Evolutionary conservation across 2,797 vertebrate species (phyloP).

Genomic region (Danionella dracula): DNA sequence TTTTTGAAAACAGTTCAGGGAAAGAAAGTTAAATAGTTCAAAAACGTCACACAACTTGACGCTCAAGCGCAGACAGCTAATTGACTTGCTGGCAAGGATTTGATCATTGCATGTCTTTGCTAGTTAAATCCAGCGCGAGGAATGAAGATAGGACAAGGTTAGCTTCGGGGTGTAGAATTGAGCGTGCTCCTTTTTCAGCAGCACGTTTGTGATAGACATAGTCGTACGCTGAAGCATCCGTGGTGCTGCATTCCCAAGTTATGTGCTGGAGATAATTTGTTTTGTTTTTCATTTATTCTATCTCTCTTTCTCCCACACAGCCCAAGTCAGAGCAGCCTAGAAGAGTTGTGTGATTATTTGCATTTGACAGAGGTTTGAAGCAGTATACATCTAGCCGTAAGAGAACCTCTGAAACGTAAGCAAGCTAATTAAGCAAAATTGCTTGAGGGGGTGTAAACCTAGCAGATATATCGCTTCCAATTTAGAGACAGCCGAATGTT

Average conservation of each 20-base stretch:
- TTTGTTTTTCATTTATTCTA: conserved; percentile 18
- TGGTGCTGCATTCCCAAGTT: conserved; percentile 8
- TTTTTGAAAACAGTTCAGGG: neutral
- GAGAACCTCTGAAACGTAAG: conserved; percentile 58
- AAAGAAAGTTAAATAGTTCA: neutral
- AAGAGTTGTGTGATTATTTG: conserved; percentile 67
- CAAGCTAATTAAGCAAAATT: conserved; percentile 66
- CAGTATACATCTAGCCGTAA: conserved; percentile 57
- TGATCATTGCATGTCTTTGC: neutral
- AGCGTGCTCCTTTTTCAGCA: neutral
- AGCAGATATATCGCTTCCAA: conserved; percentile 57
- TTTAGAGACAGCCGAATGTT: conserved; percentile 52
- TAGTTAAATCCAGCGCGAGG: neutral
- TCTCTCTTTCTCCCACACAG: conserved; percentile 52
- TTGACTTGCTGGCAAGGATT: neutral
- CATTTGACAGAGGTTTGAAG: conserved; percentile 58
- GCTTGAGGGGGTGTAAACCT: conserved; percentile 58
- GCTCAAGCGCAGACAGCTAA: neutral
- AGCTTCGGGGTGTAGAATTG: neutral
- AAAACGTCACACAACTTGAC: neutral
- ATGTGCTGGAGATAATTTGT: conserved; percentile 24
- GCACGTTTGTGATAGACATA: neutral
- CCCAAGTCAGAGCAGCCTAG: conserved; percentile 37
- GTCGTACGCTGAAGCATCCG: neutral
- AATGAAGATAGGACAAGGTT: neutral